These are phyloP conservation scores for Pseudanteris insignis DNA, from an alignment of 2,888 invertebrate genomes.

Conservation along the genomic window DNA sequence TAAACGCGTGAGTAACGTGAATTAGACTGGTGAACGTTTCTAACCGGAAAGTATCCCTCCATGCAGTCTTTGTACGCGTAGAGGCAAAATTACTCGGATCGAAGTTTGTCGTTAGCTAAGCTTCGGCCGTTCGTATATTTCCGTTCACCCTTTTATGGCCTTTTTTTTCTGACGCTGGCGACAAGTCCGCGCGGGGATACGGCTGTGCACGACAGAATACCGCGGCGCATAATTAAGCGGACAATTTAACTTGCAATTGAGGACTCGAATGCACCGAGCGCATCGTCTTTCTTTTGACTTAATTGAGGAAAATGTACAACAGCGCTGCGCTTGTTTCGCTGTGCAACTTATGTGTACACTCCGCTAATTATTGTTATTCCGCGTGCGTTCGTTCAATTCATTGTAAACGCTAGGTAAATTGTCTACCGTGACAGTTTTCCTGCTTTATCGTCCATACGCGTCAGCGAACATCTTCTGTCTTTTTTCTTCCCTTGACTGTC, in stretches of 20 bases:
- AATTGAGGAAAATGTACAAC: slow-evolving; percentile 41
- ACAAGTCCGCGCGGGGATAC: slow-evolving; percentile 24
- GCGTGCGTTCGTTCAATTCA: slow-evolving; percentile 33
- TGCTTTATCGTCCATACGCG: slow-evolving; percentile 14
- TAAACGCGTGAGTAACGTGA: too few relatives aligned
- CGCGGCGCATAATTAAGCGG: slow-evolving; percentile 44
- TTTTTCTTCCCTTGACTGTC: too few relatives aligned
- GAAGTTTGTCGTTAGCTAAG: too few relatives aligned
- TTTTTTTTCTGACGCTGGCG: slow-evolving; percentile 17
- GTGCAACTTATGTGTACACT: slow-evolving; percentile 41
- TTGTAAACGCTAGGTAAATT: slow-evolving; percentile 28
- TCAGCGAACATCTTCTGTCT: not conserved
- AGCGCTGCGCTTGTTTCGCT: slow-evolving; percentile 30
- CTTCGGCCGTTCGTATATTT: too few relatives aligned
- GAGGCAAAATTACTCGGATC: too few relatives aligned
- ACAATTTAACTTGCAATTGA: slow-evolving; percentile 45
- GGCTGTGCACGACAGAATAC: slow-evolving; percentile 34
- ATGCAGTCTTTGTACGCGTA: too few relatives aligned
- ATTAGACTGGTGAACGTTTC: too few relatives aligned
- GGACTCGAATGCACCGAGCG: slow-evolving; percentile 39
- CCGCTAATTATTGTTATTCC: slow-evolving; percentile 40
- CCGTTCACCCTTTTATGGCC: slow-evolving; percentile 11
- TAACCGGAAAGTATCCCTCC: too few relatives aligned
- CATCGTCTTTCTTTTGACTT: slow-evolving; percentile 42
- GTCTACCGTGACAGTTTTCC: slow-evolving; percentile 12